Base-by-base conservation (phyloP, 2,888 invertebrate genomes). In the Helicoverpa assulta region DNA sequence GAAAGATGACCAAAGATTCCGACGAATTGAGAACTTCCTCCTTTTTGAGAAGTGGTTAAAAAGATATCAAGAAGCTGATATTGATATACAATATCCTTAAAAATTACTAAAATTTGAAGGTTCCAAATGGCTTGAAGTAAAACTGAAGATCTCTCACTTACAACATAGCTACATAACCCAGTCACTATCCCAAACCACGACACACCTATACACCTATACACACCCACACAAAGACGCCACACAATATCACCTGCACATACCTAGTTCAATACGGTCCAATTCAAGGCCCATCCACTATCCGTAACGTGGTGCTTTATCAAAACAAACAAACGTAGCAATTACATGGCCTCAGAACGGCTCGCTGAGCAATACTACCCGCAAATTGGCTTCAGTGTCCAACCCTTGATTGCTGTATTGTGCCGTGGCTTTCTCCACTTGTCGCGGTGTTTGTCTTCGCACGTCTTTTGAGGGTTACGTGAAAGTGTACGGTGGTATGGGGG, bases 281-380 rank as follows among this genome's bases (percentile, higher is more conserved):
- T 53, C 58, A 65, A 65, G 67, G 40, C 16, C 71, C 47, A 68
- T 66, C 64, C 58, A 59, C 29, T 37, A 50, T 26, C 54, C 52
- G 70, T 77, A 64, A 63, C 66, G 21, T 54, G 65, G 66, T 72
- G 67, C 59, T 67, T 62, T 73, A 73, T 79, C 65, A 73, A 75
- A 83, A 83, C 74, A 79, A 79, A 70, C 83, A 76, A 81, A 75
- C 75, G 67, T 56, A 70, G 70, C 83, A 81, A 81, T 83, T 83
- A 83, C 73, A 53, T 51, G 50, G 63, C 58, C 67, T 55, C 62
- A 64, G 64, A 57, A n/a, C 56, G 67, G 64, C 55, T 62, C 64
- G 61, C 67, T 70, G 76, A 70, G 73, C 79, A 76, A 78, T 83
- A 72, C 68, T 68, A 63, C 47, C 68, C 84, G 63, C 84, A 83